Evolutionary conservation across 2,797 vertebrate genomes (phyloP).

Genomic region (Spondyliosoma cantharus): DNA sequence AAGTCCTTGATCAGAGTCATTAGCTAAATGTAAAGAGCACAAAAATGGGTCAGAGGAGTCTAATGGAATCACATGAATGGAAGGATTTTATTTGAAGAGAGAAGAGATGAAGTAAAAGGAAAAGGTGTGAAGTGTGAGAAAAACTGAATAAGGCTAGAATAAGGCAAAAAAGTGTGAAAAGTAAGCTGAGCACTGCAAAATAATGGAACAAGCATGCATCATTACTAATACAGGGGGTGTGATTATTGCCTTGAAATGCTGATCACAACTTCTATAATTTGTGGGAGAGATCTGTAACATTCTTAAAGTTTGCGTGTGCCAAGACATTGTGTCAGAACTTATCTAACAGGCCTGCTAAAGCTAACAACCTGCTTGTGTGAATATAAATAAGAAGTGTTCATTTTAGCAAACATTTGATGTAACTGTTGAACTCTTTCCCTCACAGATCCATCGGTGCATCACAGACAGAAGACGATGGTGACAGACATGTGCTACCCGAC

Average conservation of each 20-base stretch:
- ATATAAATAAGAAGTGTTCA: neutral
- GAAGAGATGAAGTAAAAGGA: neutral
- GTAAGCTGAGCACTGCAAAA: neutral
- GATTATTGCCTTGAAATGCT: constrained; percentile 18
- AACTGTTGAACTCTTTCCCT: constrained; percentile 11
- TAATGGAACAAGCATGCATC: neutral
- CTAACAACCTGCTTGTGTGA: neutral
- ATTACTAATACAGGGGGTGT: neutral
- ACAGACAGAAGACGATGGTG: constrained; percentile 82
- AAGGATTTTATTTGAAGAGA: constrained; percentile 2
- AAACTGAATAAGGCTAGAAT: neutral
- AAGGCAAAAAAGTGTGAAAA: neutral
- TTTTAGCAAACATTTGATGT: constrained; percentile 3
- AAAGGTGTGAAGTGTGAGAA: constrained; percentile 7
- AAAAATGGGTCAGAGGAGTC: constrained; percentile 10
- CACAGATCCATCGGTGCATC: constrained; percentile 80
- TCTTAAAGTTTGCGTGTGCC: constrained; percentile 15
- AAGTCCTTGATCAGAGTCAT: constrained; percentile 46
- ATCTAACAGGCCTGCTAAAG: constrained; percentile 18
- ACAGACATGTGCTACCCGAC: constrained; percentile 85
- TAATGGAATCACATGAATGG: constrained; percentile 17
- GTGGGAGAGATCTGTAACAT: constrained; percentile 22
- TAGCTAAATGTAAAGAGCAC: constrained; percentile 28
- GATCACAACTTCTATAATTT: constrained; percentile 17
- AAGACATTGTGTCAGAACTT: constrained; percentile 36